phyloP scores from a whole-genome alignment of 1,140 invertebrate species.

The Drosophila rufa region DNA sequence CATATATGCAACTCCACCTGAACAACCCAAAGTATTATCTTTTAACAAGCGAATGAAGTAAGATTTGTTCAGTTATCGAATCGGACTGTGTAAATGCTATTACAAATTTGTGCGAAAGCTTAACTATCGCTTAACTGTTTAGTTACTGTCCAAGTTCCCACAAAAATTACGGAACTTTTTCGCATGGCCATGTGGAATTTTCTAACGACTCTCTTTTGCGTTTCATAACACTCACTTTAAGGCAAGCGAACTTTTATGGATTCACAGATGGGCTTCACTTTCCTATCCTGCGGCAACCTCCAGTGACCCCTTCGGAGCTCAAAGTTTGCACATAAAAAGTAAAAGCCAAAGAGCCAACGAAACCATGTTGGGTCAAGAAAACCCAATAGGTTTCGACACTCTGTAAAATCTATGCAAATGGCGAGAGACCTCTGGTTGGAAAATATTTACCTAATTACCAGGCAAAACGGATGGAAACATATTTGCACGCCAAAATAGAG shows the following conservation, averaged over 20 bases:
- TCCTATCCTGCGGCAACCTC: conserved; percentile 28
- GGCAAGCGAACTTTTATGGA: conserved; percentile 20
- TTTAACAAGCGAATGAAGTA: neutral
- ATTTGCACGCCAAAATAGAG: conserved; percentile 39
- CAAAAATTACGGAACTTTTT: conserved; percentile 34
- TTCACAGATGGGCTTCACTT: conserved; percentile 18
- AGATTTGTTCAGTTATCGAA: conserved; percentile 38
- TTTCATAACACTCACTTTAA: conserved; percentile 38
- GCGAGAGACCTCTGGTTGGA: conserved; percentile 41
- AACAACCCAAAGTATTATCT: neutral
- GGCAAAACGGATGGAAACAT: conserved; percentile 54
- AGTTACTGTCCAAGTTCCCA: conserved; percentile 38
- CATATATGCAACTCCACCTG: neutral
- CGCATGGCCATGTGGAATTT: conserved; percentile 44
- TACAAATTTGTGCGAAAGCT: conserved; percentile 23
- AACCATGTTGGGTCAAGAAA: conserved; percentile 67
- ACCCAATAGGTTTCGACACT: conserved; percentile 26
- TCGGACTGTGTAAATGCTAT: conserved; percentile 10
- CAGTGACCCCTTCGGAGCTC: conserved; percentile 13
- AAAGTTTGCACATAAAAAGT: conserved; percentile 66
- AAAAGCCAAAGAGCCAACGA: conserved; percentile 50
- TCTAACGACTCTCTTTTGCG: conserved; percentile 31
- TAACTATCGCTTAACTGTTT: conserved; percentile 8
- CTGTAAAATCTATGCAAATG: conserved; percentile 60
- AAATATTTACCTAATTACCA: conserved; percentile 79